Conservation (phyloP, 2,797 vertebrate genomes). For the Phalloptychus januarius region DNA sequence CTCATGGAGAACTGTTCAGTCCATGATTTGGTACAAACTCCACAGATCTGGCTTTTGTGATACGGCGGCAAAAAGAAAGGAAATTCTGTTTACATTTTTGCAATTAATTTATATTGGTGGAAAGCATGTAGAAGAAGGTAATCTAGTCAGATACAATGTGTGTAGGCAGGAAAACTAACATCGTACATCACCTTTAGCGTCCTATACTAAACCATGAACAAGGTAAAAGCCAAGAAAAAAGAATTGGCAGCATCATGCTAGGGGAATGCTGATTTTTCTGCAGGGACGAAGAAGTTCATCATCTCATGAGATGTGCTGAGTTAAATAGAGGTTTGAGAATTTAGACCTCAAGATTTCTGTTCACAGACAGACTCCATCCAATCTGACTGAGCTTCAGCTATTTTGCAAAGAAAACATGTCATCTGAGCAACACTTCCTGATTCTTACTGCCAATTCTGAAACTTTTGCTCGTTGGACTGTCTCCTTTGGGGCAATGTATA, state of each 20-base stretch:
- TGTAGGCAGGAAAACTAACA: neutral
- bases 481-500: conserved; percentile 36
- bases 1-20: too few relatives aligned
- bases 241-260: neutral
- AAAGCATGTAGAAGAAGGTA: neutral
- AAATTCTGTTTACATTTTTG: neutral
- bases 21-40: too few relatives aligned
- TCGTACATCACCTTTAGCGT: neutral
- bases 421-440: neutral
- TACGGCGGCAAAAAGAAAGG: neutral
- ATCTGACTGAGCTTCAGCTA: neutral
- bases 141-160: neutral
- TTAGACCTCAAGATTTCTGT: neutral
- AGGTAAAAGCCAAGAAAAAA: neutral
- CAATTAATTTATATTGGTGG: neutral
- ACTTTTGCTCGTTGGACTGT: neutral
- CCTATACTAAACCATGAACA: neutral
- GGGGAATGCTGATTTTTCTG: neutral
- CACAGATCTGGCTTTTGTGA: neutral
- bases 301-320: neutral
- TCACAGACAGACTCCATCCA: neutral
- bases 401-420: neutral
- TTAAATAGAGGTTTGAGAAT: neutral
- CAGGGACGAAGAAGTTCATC: neutral
- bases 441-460: neutral